A percentile compares a stretch with the other conserved stretches of the same genome.
These are phyloP conservation scores for Poeciliopsis prolifica DNA, from an alignment of 2,113 vertebrate genomes.

Conservation along the genomic window DNA sequence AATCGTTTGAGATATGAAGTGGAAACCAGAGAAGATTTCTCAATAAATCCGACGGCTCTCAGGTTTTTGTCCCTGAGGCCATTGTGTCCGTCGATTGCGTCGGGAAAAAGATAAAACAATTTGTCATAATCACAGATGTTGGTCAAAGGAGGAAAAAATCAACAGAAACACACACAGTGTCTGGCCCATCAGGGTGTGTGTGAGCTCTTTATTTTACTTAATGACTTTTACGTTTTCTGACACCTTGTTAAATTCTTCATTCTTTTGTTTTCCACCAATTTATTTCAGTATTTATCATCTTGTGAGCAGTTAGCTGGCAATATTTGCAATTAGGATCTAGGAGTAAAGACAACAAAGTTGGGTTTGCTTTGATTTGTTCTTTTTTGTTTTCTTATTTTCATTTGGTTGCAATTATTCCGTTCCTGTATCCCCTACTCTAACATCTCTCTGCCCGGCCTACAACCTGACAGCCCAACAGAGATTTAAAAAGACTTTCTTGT, in stretches of 20 bases:
- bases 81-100: constrained; percentile 14
- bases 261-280: background rate
- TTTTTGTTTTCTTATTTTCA: too few relatives aligned
- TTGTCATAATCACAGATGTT: constrained; percentile 47
- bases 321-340: background rate
- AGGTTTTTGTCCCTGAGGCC: constrained; percentile 34
- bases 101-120: constrained; percentile 36
- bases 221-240: background rate
- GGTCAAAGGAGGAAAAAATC: constrained; percentile 33
- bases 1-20: constrained; percentile 21
- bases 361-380: too few relatives aligned
- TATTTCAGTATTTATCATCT: too few relatives aligned
- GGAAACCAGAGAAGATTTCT: constrained; percentile 32
- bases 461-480: too few relatives aligned
- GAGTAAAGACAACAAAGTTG: too few relatives aligned
- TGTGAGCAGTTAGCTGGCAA: background rate
- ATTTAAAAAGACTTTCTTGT: too few relatives aligned
- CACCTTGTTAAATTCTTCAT: background rate
- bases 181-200: constrained; percentile 35
- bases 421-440: too few relatives aligned
- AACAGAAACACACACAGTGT: constrained; percentile 18
- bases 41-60: constrained; percentile 6
- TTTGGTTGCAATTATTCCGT: too few relatives aligned
- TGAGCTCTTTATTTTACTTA: background rate
- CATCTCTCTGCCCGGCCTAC: too few relatives aligned